Evolutionary conservation across 1,140 invertebrate species (phyloP).

Genomic region (Thaumetopoea pityocampa): DNA sequence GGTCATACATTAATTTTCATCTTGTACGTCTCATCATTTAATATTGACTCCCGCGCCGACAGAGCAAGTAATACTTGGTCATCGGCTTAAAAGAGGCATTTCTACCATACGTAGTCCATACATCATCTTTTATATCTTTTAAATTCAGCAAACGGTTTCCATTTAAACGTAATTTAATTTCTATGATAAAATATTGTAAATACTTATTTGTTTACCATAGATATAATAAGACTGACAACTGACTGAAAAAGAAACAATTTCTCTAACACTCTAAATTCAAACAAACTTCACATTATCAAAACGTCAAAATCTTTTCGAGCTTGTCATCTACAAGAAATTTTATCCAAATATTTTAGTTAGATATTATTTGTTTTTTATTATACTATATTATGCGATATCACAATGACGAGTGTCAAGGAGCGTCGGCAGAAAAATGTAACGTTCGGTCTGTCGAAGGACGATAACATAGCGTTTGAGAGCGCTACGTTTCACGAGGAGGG

Average conservation of each 20-base stretch:
- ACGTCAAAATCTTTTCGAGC: constrained; percentile 26
- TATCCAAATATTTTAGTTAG: constrained; percentile 33
- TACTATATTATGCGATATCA: constrained; percentile 23
- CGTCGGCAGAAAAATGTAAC: constrained; percentile 52
- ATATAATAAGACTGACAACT: background rate
- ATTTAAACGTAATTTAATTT: no score
- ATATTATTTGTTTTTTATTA: constrained; percentile 33
- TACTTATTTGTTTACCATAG: no score
- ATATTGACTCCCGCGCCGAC: no score
- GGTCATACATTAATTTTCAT: no score
- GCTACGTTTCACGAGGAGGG: constrained; percentile 30
- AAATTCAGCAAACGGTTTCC: no score
- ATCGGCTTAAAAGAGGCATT: no score
- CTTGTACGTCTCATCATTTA: no score
- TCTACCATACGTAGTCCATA: no score
- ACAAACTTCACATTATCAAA: constrained; percentile 6
- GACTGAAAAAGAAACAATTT: constrained; percentile 3
- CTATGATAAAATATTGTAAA: no score
- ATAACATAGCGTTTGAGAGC: constrained; percentile 38
- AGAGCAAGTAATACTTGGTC: no score
- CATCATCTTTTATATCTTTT: no score
- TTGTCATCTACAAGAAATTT: constrained; percentile 30
- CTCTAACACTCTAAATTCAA: constrained; percentile 15
- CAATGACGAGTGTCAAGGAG: constrained; percentile 41
- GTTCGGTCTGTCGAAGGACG: constrained; percentile 54